Evolutionary conservation across 2,888 invertebrate species (phyloP), one percentile per base, ranked within the genome.

Genomic region (Hofmannophila pseudospretella): DNA sequence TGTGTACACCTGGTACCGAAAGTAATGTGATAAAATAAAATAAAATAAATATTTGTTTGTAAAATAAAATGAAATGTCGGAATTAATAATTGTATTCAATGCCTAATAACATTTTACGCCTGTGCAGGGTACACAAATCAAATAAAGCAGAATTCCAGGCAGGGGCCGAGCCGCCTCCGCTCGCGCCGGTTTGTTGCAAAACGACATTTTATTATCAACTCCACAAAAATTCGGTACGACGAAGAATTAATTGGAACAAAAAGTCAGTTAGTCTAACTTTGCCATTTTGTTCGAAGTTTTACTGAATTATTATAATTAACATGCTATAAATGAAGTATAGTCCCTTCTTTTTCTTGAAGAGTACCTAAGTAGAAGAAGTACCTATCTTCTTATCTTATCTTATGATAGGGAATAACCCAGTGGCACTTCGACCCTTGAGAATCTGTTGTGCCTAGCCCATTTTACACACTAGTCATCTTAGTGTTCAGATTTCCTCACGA

Each of bases 231-330:
- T 45, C 27, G 16, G 5, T 25, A 38, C 43, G 36, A 38, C 38
- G 39, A 51, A 62, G 53, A 60, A 52, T 45, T 55, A 59, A 58
- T 58, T 62, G 46, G 51, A 52, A 52, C 47, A 51, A 41, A 57
- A 56, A 52, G 45, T 44, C 48, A 45, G 48, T 43, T 40, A 45
- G 39, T 32, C 34, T 36, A 41, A 43, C 41, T 43, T 44, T 28
- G 38, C 34, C 9, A 12, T 20, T 19, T 35, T 29, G 35, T 29
- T 35, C 20, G 5, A 28, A 35, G 22, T 35, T 35, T 23, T 30
- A 23, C 30, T 28, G 22, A 14, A 13, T 35, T 35, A 35, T 35
- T 30, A 27, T 34, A 30, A 35, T 35, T 27, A 10, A n/a, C 4
- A 27, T 10, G 12, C 27, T 27, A 27, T 27, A 10, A 25, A 27